Evolutionary conservation across 2,888 invertebrate genomes (phyloP).

Genomic region (Catocala fraxini): DNA sequence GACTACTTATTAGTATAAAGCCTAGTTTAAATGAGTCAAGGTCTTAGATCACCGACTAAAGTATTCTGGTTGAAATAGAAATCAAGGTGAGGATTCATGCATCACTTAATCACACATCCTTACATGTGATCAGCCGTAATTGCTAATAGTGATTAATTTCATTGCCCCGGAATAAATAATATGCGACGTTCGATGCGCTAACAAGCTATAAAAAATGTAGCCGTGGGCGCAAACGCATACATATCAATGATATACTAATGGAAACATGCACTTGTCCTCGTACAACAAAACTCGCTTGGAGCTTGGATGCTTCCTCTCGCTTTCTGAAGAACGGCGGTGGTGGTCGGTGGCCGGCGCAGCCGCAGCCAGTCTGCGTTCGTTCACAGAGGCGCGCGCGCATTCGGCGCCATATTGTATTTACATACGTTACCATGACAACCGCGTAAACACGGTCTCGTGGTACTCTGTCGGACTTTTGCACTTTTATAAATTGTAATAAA

Average conservation of each 20-base stretch:
- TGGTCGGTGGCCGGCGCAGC: constrained; percentile 68
- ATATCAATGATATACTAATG: constrained; percentile 65
- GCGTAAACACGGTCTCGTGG: constrained; percentile 67
- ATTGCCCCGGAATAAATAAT: constrained; percentile 26
- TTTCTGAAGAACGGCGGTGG: constrained; percentile 75
- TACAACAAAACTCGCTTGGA: constrained; percentile 77
- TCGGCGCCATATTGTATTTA: constrained; percentile 76
- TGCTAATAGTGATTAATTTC: constrained; percentile 13
- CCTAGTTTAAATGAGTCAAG: constrained; percentile 3
- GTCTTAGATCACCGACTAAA: constrained; percentile 2
- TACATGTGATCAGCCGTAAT: background rate
- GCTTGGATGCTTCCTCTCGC: constrained; percentile 81
- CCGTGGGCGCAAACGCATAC: constrained; percentile 54
- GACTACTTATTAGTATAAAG: no score
- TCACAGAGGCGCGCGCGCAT: constrained; percentile 80
- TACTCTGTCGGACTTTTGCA: constrained; percentile 28
- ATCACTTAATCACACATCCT: constrained; percentile 10
- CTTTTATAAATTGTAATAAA: constrained; percentile 14
- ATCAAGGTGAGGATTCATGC: constrained; percentile 8
- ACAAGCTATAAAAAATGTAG: constrained; percentile 31
- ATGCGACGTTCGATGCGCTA: constrained; percentile 31
- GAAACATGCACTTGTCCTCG: constrained; percentile 79
- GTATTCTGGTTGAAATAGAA: background rate
- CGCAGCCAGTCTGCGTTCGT: constrained; percentile 78
- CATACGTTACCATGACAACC: constrained; percentile 83